These are phyloP conservation scores for Subacronicta megacephala DNA, from an alignment of 2,888 invertebrate genomes.

Conservation along the genomic window DNA sequence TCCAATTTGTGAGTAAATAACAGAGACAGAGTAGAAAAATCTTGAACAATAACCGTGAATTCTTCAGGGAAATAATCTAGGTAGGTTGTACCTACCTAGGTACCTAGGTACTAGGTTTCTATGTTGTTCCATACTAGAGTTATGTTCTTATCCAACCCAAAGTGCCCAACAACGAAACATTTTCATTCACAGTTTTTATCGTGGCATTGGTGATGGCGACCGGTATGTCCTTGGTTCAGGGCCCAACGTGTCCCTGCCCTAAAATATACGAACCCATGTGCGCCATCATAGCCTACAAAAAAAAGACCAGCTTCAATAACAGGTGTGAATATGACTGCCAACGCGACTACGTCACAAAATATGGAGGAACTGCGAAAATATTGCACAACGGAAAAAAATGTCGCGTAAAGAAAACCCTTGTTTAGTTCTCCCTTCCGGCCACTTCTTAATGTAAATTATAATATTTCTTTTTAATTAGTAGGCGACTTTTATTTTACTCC, in stretches of 20 bases:
- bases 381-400: constrained; percentile 31
- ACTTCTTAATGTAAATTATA: constrained; percentile 24
- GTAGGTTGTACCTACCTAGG: too few relatives aligned
- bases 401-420: neutral
- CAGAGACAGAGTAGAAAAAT: too few relatives aligned
- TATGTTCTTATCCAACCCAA: neutral
- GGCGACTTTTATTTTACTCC: neutral
- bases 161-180: constrained; percentile 8
- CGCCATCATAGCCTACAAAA: constrained; percentile 66
- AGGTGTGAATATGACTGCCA: constrained; percentile 79
- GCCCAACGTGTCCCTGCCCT: constrained; percentile 73
- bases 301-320: constrained; percentile 75
- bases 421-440: constrained; percentile 6
- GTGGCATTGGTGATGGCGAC: constrained; percentile 60
- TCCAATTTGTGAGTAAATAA: too few relatives aligned
- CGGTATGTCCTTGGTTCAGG: constrained; percentile 22
- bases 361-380: constrained; percentile 33
- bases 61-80: too few relatives aligned
- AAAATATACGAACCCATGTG: constrained; percentile 81
- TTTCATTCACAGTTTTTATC: constrained; percentile 64
- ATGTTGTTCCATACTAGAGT: too few relatives aligned
- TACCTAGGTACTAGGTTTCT: too few relatives aligned
- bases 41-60: too few relatives aligned
- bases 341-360: constrained; percentile 28
- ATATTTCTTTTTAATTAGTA: constrained; percentile 7